Conservation (phyloP, 1,140 invertebrate species). For the Meloidogyne hapla region DNA sequence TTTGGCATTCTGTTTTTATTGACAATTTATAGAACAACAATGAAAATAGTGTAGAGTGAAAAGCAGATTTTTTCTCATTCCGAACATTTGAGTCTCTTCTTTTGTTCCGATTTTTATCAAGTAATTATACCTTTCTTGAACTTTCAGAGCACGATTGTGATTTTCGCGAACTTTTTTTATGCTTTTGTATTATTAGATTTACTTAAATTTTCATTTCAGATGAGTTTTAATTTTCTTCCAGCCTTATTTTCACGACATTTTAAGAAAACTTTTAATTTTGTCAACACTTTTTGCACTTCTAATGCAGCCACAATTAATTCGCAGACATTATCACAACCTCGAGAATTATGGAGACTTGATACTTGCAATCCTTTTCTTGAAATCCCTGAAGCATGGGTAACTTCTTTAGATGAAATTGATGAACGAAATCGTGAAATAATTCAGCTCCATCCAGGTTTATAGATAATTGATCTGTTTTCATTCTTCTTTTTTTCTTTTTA, state of each 20-base stretch:
- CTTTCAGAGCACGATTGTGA: too few species aligned
- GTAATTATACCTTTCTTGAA: too few species aligned
- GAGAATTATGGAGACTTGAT: constrained; percentile 43
- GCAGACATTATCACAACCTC: background rate
- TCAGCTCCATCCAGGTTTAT: constrained; percentile 78
- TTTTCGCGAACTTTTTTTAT: too few species aligned
- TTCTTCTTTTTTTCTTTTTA: constrained; percentile 25
- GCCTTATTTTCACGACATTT: background rate
- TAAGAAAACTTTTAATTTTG: background rate
- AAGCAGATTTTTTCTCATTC: too few species aligned
- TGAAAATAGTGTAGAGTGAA: too few species aligned
- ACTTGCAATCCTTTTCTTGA: constrained; percentile 41
- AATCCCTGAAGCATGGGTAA: constrained; percentile 78
- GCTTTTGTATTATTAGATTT: too few species aligned
- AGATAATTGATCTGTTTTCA: background rate
- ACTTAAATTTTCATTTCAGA: background rate
- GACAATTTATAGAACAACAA: too few species aligned
- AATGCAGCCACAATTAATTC: background rate
- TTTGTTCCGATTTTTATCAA: too few species aligned
- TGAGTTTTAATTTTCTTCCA: background rate
- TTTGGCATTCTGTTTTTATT: too few species aligned
- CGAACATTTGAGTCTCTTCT: too few species aligned
- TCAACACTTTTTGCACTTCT: background rate
- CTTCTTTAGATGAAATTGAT: constrained; percentile 78
- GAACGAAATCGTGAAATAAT: constrained; percentile 80